Percentiles rank a stretch among this genome's conserved stretches.
phyloP scores from a whole-genome alignment of 2,888 invertebrate genomes.

The Melinaea marsaeus region DNA sequence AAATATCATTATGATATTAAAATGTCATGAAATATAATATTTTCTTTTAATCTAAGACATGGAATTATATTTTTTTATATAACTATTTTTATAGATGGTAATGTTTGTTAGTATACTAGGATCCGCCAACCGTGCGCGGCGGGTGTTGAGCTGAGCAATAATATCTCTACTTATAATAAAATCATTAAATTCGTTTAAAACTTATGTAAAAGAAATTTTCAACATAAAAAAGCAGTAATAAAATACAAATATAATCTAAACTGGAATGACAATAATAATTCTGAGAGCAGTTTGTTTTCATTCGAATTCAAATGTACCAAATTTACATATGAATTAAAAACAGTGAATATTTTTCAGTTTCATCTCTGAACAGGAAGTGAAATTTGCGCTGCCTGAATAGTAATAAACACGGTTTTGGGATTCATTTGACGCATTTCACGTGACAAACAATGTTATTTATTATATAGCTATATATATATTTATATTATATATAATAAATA shows the following conservation, averaged over 20 bases:
- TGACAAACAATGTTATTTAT: background rate
- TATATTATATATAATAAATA: no score
- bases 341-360: slow-evolving; percentile 34
- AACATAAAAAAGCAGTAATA: background rate
- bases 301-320: slow-evolving; percentile 49
- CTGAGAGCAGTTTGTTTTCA: slow-evolving; percentile 36
- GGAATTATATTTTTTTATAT: no score
- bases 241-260: no score
- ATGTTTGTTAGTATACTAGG: no score
- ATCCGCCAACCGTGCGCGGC: background rate
- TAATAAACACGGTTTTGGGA: slow-evolving; percentile 20
- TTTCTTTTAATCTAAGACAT: no score
- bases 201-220: background rate
- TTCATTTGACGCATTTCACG: slow-evolving; percentile 18
- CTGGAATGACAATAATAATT: background rate
- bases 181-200: background rate
- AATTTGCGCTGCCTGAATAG: slow-evolving; percentile 18
- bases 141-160: background rate
- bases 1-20: no score
- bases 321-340: slow-evolving; percentile 63
- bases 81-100: no score
- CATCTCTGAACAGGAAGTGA: slow-evolving; percentile 35
- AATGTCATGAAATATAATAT: no score
- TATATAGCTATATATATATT: no score
- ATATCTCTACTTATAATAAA: background rate